These are phyloP conservation scores for Campaea margaritaria DNA, from an alignment of 2,888 invertebrate genomes.

Conservation along the genomic window DNA sequence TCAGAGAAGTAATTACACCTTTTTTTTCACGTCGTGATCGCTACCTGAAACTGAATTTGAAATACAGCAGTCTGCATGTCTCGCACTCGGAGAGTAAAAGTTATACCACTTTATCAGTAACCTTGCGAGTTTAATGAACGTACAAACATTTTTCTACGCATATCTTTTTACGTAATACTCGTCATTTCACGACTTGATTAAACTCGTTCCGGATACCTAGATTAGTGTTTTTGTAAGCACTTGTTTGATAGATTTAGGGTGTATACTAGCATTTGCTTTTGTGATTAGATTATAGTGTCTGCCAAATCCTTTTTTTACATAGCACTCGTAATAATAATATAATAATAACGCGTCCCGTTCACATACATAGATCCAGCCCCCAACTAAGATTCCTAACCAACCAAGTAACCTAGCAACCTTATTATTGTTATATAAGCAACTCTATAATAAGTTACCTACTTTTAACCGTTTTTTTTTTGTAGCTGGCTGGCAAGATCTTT, in stretches of 20 bases:
- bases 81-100: conserved; percentile 6
- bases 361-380: no score
- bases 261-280: conserved; percentile 1
- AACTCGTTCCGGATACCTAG: conserved; percentile 18
- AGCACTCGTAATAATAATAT: not conserved
- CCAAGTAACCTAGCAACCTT: no score
- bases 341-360: no score
- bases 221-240: conserved; percentile 37
- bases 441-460: no score
- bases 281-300: conserved; percentile 4
- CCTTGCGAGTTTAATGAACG: conserved; percentile 48
- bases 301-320: not conserved
- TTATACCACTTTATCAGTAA: conserved; percentile 38
- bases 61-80: conserved; percentile 18
- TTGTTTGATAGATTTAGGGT: conserved; percentile 2
- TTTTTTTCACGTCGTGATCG: not conserved
- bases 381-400: no score
- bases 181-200: conserved; percentile 37
- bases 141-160: conserved; percentile 36
- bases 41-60: conserved; percentile 1
- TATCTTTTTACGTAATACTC: conserved; percentile 34
- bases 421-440: no score
- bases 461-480: no score
- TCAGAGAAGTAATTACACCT: no score
- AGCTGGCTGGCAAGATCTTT: no score